phyloP scores from a whole-genome alignment of 2,113 vertebrate species.

The Tinamus guttatus region DNA sequence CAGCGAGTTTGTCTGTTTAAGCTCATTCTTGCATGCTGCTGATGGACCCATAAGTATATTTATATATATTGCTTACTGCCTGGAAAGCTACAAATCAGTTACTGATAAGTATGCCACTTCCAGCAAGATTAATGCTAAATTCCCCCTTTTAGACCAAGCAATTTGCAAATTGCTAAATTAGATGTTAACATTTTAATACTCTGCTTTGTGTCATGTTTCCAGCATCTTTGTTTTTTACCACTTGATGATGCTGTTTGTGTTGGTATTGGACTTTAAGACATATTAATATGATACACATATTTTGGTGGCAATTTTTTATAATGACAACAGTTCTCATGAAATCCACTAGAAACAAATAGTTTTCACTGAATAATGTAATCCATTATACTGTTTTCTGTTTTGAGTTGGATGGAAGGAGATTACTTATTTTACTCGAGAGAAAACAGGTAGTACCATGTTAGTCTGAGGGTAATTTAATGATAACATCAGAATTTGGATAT shows the following conservation, averaged over 20 bases:
- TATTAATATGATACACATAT: not conserved
- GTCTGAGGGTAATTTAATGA: not conserved
- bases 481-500: not conserved
- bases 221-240: slow-evolving; percentile 49
- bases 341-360: not conserved
- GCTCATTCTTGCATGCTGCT: slow-evolving; percentile 36
- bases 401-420: not conserved
- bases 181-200: not conserved
- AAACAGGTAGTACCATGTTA: not conserved
- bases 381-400: not conserved
- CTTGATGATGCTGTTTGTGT: slow-evolving; percentile 24
- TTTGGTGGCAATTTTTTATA: not conserved
- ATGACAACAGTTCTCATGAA: not conserved
- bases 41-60: slow-evolving; percentile 50
- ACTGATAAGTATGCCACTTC: slow-evolving; percentile 50
- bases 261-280: not conserved
- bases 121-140: slow-evolving; percentile 60
- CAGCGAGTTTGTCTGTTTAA: not conserved
- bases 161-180: slow-evolving; percentile 65
- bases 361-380: not conserved
- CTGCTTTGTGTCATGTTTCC: not conserved
- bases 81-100: slow-evolving; percentile 63
- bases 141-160: slow-evolving; percentile 23
- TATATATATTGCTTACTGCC: slow-evolving; percentile 53
- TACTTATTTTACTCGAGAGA: not conserved